A percentile compares a stretch with the other conserved stretches of the same genome.
phyloP scores from a whole-genome alignment of 2,797 vertebrate species.

The Loris lydekkerianus region DNA sequence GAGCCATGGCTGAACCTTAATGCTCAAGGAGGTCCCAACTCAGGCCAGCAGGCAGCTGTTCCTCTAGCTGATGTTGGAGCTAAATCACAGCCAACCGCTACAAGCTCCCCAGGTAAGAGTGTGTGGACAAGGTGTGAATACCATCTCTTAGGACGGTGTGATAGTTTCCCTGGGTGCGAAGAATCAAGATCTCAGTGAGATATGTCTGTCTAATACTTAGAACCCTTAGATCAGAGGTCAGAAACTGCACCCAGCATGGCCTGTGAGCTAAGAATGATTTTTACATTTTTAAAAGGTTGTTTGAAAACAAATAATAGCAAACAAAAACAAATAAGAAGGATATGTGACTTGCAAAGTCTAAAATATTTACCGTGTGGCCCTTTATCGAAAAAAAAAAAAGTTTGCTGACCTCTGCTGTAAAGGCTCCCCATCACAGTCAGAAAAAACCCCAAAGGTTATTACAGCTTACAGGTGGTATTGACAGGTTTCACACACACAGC shows the following conservation, averaged over 20 bases:
- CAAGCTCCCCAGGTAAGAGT: neutral
- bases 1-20: neutral
- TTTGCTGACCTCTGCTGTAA: neutral
- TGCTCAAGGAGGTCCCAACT: too few relatives aligned
- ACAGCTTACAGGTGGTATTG: neutral
- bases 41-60: neutral
- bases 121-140: neutral
- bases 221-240: slow-evolving; percentile 17
- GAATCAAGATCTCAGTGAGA: neutral
- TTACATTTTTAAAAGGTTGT: neutral
- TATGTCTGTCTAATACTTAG: neutral
- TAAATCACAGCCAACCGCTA: neutral
- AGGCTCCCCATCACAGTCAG: neutral
- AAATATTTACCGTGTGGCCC: neutral
- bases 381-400: slow-evolving; percentile 33
- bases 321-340: neutral
- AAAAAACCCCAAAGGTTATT: neutral
- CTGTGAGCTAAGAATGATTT: neutral
- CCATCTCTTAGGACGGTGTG: neutral
- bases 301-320: neutral
- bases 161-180: neutral
- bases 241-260: neutral
- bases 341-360: neutral
- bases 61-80: neutral
- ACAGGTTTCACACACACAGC: neutral